Percentiles rank a stretch among this genome's conserved stretches.
Evolutionary conservation across 1,140 invertebrate genomes (phyloP).

Genomic region (Macrosteles quadrilineatus): DNA sequence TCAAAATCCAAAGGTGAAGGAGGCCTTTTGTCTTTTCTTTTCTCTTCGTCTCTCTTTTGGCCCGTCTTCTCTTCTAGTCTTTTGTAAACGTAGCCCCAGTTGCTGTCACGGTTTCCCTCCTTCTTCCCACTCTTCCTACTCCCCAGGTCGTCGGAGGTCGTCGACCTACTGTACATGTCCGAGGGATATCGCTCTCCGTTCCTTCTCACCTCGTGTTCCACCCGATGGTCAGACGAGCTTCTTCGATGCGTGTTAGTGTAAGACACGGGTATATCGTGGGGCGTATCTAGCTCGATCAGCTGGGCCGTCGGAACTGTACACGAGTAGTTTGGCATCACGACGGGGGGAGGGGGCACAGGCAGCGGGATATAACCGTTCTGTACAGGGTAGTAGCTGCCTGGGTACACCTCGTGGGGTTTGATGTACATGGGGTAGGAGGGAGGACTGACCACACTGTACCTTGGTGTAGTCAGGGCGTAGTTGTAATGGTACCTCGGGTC

Average conservation of each 20-base stretch:
- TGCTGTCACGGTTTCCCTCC: slow-evolving; percentile 56
- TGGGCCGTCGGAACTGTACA: slow-evolving; percentile 60
- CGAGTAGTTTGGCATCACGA: slow-evolving; percentile 21
- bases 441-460: slow-evolving; percentile 7
- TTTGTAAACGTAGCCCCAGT: slow-evolving; percentile 73
- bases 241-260: slow-evolving; percentile 27
- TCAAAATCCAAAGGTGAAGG: slow-evolving; percentile 23
- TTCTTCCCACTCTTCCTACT: slow-evolving; percentile 20
- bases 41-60: slow-evolving; percentile 9
- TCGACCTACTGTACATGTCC: slow-evolving; percentile 30
- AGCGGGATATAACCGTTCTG: slow-evolving; percentile 37
- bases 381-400: slow-evolving; percentile 30
- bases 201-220: slow-evolving; percentile 25
- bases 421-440: slow-evolving; percentile 31
- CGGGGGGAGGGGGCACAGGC: slow-evolving; percentile 6
- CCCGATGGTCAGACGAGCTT: slow-evolving; percentile 33
- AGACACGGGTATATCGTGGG: slow-evolving; percentile 15
- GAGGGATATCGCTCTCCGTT: slow-evolving; percentile 29
- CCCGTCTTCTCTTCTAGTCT: slow-evolving; percentile 27
- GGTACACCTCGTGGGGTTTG: slow-evolving; percentile 31
- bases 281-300: slow-evolving; percentile 67
- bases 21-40: slow-evolving; percentile 8
- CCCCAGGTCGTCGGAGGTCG: slow-evolving; percentile 32
- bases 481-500: slow-evolving; percentile 31
- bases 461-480: slow-evolving; percentile 26